Evolutionary conservation across 2,797 vertebrate species (phyloP).

Genomic region (Okamejei kenojei): DNA sequence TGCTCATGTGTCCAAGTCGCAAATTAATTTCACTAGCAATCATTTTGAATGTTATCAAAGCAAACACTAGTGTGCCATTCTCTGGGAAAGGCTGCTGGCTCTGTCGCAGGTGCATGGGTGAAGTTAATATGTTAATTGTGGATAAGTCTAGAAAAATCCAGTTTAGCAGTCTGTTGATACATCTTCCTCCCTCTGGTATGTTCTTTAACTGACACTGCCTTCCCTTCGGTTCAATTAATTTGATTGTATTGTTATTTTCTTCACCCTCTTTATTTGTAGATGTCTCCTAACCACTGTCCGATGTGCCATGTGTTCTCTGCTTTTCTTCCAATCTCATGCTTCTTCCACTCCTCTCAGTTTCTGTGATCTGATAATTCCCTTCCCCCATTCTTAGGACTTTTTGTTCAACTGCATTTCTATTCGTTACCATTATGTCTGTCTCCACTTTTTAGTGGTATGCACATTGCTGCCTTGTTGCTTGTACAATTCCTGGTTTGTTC

Average conservation of each 20-base stretch:
- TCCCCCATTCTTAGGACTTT: neutral
- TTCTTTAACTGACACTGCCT: neutral
- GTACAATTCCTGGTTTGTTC: neutral
- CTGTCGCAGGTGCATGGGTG: neutral
- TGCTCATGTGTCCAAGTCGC: neutral
- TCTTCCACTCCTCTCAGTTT: conserved; percentile 4
- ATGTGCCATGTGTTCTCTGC: neutral
- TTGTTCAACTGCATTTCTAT: neutral
- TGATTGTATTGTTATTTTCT: neutral
- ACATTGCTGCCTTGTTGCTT: neutral
- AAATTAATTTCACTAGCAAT: conserved; percentile 23
- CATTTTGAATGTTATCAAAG: neutral
- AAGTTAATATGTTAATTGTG: neutral
- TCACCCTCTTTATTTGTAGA: conserved; percentile 14
- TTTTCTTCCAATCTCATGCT: neutral
- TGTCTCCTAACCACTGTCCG: neutral
- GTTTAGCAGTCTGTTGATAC: neutral
- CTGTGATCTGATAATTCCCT: neutral
- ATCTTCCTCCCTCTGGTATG: neutral
- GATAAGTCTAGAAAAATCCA: neutral
- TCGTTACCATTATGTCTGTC: neutral
- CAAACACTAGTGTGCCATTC: neutral
- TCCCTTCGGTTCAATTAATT: neutral
- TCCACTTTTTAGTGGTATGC: neutral
- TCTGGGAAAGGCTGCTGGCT: neutral